Evolutionary conservation across 2,888 invertebrate species (phyloP).

Genomic region (Nycteola revayana): DNA sequence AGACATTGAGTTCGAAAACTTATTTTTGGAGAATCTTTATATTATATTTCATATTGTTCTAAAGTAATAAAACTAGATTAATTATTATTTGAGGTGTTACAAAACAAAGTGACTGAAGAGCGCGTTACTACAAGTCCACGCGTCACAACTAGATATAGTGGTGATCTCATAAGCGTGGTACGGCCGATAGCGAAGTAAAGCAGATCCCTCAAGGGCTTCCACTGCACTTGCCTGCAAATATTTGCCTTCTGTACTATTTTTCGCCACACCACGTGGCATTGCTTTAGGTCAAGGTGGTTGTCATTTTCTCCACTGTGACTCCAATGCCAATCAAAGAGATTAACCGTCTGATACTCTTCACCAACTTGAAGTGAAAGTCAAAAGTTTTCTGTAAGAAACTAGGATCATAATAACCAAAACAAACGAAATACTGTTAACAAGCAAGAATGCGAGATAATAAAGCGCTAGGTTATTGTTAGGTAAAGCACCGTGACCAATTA

Average conservation of each 20-base stretch:
- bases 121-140: slow-evolving; percentile 41
- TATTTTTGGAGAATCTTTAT: no score
- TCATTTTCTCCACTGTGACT: slow-evolving; percentile 23
- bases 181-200: slow-evolving; percentile 40
- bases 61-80: no score
- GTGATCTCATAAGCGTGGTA: slow-evolving; percentile 65
- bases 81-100: no score
- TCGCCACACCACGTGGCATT: slow-evolving; percentile 21
- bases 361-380: slow-evolving; percentile 7
- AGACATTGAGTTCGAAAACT: no score
- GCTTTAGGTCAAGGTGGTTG: slow-evolving; percentile 28
- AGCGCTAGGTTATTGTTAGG: slow-evolving; percentile 64
- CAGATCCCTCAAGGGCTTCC: slow-evolving; percentile 42
- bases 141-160: slow-evolving; percentile 75
- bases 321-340: slow-evolving; percentile 4
- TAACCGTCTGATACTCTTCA: not conserved
- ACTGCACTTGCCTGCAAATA: slow-evolving; percentile 12
- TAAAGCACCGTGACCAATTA: slow-evolving; percentile 80
- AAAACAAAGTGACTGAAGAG: slow-evolving; percentile 38
- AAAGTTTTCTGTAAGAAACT: no score
- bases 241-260: slow-evolving; percentile 26
- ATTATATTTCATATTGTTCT: no score
- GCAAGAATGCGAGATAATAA: slow-evolving; percentile 46
- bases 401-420: slow-evolving; percentile 26
- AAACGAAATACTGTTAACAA: slow-evolving; percentile 33